Conservation (phyloP, 2,113 vertebrate genomes). For the Theropithecus gelada region DNA sequence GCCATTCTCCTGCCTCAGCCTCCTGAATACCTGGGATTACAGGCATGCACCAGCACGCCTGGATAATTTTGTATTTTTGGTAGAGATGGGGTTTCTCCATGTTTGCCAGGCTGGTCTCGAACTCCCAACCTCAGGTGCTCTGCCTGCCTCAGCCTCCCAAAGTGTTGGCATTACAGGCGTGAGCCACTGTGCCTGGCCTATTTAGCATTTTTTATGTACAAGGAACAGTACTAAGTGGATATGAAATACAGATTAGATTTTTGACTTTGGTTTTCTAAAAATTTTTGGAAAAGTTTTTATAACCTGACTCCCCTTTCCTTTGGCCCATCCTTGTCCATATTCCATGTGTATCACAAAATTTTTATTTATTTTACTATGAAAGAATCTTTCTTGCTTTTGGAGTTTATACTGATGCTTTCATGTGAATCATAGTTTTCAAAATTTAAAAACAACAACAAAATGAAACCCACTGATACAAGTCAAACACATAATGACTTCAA, state of each 20-base stretch:
- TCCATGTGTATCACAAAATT: not conserved
- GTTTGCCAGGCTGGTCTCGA: too few species aligned
- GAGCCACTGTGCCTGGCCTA: not conserved
- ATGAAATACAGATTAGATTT: not conserved
- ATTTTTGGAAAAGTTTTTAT: not conserved
- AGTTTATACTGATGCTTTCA: slow-evolving; percentile 22
- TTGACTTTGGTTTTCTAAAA: not conserved
- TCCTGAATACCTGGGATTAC: too few species aligned
- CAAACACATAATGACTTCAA: not conserved
- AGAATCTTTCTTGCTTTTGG: not conserved
- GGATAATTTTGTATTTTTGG: too few species aligned
- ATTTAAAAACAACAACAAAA: not conserved
- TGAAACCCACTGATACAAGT: not conserved
- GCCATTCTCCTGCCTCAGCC: too few species aligned
- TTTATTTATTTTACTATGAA: not conserved
- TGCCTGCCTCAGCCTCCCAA: too few species aligned
- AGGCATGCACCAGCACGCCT: too few species aligned
- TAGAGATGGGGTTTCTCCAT: too few species aligned
- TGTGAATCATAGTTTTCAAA: not conserved
- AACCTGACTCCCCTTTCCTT: not conserved
- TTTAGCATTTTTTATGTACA: not conserved
- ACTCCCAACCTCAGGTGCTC: too few species aligned
- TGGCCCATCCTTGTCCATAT: not conserved
- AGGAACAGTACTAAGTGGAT: not conserved
- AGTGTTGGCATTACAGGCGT: too few species aligned